A percentile compares a stretch with the other conserved stretches of the same genome.
Conservation (phyloP, 2,888 invertebrate species). For the Hirtodrosophila duncani region DNA sequence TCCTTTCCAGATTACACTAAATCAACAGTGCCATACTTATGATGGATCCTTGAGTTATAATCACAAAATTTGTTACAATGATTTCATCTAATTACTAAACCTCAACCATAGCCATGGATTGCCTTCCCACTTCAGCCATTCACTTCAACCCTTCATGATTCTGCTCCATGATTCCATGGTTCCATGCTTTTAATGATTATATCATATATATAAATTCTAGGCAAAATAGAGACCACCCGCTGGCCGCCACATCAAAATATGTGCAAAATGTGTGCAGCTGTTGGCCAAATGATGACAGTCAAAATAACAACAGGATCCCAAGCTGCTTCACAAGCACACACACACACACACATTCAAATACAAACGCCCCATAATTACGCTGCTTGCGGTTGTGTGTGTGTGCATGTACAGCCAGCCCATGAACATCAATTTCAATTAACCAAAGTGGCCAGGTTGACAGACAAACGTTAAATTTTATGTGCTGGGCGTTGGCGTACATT, state of each 20-base stretch:
- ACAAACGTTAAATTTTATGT: slow-evolving; percentile 70
- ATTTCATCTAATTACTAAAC: too few species aligned
- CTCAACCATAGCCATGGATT: too few species aligned
- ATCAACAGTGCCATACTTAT: too few species aligned
- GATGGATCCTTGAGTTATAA: too few species aligned
- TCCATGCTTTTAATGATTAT: slow-evolving; percentile 27
- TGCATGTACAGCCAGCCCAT: slow-evolving; percentile 48
- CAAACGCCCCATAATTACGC: slow-evolving; percentile 33
- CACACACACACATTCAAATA: too few species aligned
- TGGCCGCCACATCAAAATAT: not conserved
- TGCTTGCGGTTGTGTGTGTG: slow-evolving; percentile 15
- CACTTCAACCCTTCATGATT: not conserved
- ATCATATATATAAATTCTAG: slow-evolving; percentile 9
- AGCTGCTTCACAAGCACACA: not conserved
- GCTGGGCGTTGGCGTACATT: slow-evolving; percentile 52
- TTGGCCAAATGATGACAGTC: slow-evolving; percentile 15
- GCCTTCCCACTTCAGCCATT: not conserved
- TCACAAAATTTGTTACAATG: too few species aligned
- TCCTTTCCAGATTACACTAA: too few species aligned
- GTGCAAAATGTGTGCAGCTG: slow-evolving; percentile 6
- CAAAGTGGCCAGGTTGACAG: slow-evolving; percentile 70
- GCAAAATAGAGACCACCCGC: too few species aligned
- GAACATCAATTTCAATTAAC: slow-evolving; percentile 71
- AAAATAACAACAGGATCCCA: not conserved
- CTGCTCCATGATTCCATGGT: slow-evolving; percentile 3